Conservation (phyloP, 2,888 invertebrate species). For the Drosophila flavopinicola region DNA sequence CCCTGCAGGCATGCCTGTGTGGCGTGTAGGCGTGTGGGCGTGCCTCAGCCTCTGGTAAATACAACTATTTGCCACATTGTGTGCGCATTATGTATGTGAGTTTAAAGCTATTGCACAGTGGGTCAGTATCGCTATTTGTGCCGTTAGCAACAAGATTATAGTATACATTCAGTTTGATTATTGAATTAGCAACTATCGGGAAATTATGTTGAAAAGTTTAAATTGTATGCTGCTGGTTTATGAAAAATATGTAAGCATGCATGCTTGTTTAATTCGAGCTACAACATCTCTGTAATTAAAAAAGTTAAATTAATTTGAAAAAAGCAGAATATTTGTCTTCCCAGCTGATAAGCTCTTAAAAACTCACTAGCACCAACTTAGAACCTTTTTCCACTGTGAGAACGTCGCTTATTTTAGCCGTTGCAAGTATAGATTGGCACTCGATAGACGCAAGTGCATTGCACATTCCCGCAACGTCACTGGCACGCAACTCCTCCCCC, state of each 20-base stretch:
- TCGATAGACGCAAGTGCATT: conserved; percentile 51
- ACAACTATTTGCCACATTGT: conserved; percentile 43
- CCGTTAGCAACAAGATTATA: too few relatives aligned
- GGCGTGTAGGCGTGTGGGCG: conserved; percentile 34
- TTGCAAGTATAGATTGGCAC: conserved; percentile 56
- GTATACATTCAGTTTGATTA: too few relatives aligned
- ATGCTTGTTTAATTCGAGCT: too few relatives aligned
- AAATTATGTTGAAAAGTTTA: too few relatives aligned
- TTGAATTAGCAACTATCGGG: too few relatives aligned
- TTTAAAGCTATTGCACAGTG: conserved; percentile 18
- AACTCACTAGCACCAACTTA: too few relatives aligned
- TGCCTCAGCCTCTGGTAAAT: conserved; percentile 15
- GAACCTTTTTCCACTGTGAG: conserved; percentile 19
- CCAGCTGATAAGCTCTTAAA: too few relatives aligned
- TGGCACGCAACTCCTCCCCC: conserved; percentile 25
- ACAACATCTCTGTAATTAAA: too few relatives aligned
- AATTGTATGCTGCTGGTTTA: too few relatives aligned
- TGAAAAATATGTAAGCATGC: too few relatives aligned
- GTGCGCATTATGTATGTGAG: conserved; percentile 7
- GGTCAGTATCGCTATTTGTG: neutral
- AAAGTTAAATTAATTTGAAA: too few relatives aligned
- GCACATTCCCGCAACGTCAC: conserved; percentile 60
- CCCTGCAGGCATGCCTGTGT: conserved; percentile 23
- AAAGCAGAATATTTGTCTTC: too few relatives aligned
- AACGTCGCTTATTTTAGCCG: neutral